phyloP scores from a whole-genome alignment of 2,797 vertebrate genomes.

The Hylomyscus alleni region DNA sequence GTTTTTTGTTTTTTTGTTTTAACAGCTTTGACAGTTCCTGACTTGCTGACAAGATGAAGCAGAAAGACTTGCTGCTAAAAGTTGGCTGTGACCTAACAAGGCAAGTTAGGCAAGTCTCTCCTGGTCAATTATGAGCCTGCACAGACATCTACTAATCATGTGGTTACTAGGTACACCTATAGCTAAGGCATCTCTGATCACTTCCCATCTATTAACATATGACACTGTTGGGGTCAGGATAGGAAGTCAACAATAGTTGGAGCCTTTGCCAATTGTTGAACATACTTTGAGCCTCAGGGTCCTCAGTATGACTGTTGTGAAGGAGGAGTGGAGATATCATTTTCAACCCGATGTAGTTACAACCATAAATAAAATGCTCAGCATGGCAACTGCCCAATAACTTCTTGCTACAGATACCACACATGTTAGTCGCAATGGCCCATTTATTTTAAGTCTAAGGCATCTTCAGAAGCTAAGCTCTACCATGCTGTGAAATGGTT shows the following conservation, averaged over 20 bases:
- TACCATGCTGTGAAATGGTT: not conserved
- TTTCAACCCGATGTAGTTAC: no score
- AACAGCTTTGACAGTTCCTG: slow-evolving; percentile 49
- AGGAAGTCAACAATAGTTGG: not conserved
- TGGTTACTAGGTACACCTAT: not conserved
- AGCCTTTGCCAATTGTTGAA: not conserved
- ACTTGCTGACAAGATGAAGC: slow-evolving; percentile 41
- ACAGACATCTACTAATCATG: not conserved
- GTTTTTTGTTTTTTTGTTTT: no score
- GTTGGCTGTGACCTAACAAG: slow-evolving; percentile 57
- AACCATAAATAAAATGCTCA: not conserved
- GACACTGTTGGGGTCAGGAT: not conserved
- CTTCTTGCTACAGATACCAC: not conserved
- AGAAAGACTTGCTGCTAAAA: not conserved
- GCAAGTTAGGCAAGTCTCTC: slow-evolving; percentile 51
- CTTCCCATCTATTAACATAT: not conserved
- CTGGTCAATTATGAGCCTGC: not conserved
- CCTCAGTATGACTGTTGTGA: not conserved
- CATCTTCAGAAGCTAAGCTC: not conserved
- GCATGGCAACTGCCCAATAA: not conserved
- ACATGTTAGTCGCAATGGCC: not conserved
- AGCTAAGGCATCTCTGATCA: not conserved
- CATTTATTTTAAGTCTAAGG: not conserved
- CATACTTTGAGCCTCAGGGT: not conserved
- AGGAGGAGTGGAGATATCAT: not conserved